phyloP scores from a whole-genome alignment of 1,140 invertebrate genomes.

The Drosophila saltans region DNA sequence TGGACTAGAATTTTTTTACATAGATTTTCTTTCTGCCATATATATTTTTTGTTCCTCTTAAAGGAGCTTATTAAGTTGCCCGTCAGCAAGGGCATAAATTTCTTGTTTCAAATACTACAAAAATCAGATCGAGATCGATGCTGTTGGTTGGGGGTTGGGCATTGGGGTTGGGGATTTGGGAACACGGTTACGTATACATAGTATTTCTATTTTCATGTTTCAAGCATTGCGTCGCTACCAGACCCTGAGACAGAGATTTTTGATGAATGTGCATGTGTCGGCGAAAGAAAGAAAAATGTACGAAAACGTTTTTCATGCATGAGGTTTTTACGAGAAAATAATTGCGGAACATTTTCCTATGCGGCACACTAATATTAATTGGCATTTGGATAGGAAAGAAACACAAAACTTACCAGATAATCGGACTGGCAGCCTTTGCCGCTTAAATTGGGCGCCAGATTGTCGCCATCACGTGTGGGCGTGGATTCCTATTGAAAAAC shows the following conservation, averaged over 20 bases:
- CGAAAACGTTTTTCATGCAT: constrained; percentile 75
- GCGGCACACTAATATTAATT: constrained; percentile 63
- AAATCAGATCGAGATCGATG: constrained; percentile 24
- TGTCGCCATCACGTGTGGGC: constrained; percentile 72
- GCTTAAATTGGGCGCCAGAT: constrained; percentile 72
- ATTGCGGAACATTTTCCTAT: constrained; percentile 71
- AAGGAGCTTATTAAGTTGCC: constrained; percentile 72
- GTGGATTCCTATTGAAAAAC: constrained; percentile 61
- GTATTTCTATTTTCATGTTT: constrained; percentile 64
- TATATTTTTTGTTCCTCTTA: not conserved
- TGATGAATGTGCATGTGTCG: constrained; percentile 79
- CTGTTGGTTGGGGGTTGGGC: constrained; percentile 20
- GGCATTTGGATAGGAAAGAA: constrained; percentile 45
- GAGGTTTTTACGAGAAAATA: constrained; percentile 81
- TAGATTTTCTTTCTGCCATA: not conserved
- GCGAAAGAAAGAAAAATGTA: constrained; percentile 78
- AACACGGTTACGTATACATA: constrained; percentile 38
- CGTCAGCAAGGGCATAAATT: constrained; percentile 78
- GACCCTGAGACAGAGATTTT: constrained; percentile 65
- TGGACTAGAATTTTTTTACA: not conserved
- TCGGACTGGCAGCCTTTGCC: constrained; percentile 77
- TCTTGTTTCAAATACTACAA: constrained; percentile 43
- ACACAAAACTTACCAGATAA: constrained; percentile 78
- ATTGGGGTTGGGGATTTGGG: constrained; percentile 17
- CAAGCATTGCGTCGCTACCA: constrained; percentile 23